These are phyloP conservation scores for Strix uralensis DNA, from an alignment of 2,113 vertebrate species.

Conservation along the genomic window DNA sequence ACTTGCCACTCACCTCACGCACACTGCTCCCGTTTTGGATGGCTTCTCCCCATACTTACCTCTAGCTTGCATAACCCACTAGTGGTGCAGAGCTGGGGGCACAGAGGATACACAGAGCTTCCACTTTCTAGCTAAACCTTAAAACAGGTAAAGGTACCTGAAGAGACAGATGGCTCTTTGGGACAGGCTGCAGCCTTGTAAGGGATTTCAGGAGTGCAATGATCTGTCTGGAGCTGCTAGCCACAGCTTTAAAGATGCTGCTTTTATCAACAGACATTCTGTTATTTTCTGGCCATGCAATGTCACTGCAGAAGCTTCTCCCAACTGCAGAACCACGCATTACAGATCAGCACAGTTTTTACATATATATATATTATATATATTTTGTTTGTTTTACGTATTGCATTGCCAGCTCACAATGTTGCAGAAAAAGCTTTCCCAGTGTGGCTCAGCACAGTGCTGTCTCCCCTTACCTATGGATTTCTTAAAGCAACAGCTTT, in stretches of 20 bases:
- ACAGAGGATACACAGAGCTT: neutral
- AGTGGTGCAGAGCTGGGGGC: neutral
- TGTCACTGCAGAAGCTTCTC: neutral
- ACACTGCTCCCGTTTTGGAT: neutral
- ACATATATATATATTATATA: neutral
- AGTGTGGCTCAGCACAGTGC: neutral
- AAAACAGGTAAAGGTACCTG: neutral
- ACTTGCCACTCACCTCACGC: neutral
- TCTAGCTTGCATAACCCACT: neutral
- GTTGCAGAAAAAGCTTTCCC: neutral
- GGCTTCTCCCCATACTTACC: neutral
- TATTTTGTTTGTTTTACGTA: neutral
- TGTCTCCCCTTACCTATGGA: neutral
- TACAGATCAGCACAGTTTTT: neutral
- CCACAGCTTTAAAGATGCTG: neutral
- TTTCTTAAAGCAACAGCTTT: neutral
- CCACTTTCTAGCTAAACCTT: neutral
- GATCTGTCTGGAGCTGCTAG: neutral
- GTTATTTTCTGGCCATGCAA: neutral
- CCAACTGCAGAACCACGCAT: neutral
- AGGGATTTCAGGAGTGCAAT: neutral
- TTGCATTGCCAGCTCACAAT: neutral
- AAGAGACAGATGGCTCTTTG: fast-evolving
- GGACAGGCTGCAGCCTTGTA: neutral
- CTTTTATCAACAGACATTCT: neutral